Evolutionary conservation across 2,797 vertebrate species (phyloP).

Genomic region (Mormyrus proboscirostris): DNA sequence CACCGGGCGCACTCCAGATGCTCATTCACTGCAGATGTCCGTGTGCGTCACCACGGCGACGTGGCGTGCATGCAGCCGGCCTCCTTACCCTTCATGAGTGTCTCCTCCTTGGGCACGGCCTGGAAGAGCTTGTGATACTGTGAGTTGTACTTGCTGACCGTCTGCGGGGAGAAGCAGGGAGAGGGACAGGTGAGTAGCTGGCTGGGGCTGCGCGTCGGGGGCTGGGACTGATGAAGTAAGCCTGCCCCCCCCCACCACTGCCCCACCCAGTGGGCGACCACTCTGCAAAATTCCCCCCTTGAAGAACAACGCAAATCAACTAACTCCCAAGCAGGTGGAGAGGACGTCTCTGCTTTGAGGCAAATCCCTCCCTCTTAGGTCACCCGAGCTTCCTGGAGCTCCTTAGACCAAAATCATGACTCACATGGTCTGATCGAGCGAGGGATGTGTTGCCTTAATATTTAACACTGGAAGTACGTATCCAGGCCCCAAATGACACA

Average conservation of each 20-base stretch:
- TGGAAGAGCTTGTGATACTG: conserved; percentile 96
- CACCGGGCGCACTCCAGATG: not conserved
- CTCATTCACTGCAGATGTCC: not conserved
- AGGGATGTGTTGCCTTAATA: conserved; percentile 28
- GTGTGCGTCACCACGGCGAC: not conserved
- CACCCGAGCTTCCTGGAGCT: not conserved
- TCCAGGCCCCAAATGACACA: not conserved
- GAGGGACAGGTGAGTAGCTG: not conserved
- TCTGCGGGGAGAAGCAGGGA: conserved; percentile 52
- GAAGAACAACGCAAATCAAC: not conserved
- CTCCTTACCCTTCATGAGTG: conserved; percentile 83
- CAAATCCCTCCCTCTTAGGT: not conserved
- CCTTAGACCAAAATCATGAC: not conserved
- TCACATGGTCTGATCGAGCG: not conserved
- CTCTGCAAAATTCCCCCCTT: not conserved
- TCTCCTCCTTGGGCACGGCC: conserved; percentile 84
- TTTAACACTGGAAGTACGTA: conserved; percentile 25
- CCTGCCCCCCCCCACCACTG: not conserved
- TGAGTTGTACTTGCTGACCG: conserved; percentile 86
- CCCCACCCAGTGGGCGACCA: not conserved
- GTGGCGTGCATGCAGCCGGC: not conserved
- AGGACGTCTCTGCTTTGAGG: not conserved
- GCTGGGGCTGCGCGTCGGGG: conserved; percentile 41
- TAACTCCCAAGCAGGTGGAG: not conserved
- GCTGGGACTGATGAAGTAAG: not conserved